Percentiles rank a stretch among this genome's conserved stretches.
These are phyloP conservation scores for Hemiscyllium ocellatum DNA, from an alignment of 2,113 vertebrate species.

Conservation along the genomic window DNA sequence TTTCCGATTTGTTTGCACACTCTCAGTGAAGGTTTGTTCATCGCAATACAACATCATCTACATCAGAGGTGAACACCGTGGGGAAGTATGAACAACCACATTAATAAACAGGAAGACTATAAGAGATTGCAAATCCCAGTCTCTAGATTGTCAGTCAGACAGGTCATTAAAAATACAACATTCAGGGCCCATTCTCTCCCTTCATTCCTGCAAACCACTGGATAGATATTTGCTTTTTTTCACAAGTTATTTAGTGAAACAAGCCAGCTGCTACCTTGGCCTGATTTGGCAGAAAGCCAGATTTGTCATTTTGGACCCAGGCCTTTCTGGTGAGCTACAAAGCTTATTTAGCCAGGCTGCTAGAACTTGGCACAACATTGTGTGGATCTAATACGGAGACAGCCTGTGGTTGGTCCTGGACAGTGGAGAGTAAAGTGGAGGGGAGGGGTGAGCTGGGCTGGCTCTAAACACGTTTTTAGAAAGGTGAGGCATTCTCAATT, in stretches of 20 bases:
- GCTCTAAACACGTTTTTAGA: background rate
- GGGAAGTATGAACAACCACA: background rate
- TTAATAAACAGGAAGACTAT: background rate
- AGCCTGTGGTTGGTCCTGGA: background rate
- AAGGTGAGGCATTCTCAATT: background rate
- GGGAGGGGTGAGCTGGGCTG: background rate
- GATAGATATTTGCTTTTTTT: background rate
- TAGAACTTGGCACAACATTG: background rate
- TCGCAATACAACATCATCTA: background rate
- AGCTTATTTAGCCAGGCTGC: background rate
- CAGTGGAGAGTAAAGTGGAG: background rate
- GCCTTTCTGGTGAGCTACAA: background rate
- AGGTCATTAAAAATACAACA: background rate
- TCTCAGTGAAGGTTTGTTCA: background rate
- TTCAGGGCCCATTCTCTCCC: background rate
- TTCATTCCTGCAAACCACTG: background rate
- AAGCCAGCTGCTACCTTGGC: background rate
- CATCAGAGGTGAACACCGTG: background rate
- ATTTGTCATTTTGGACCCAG: background rate
- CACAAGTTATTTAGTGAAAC: background rate
- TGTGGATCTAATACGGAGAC: background rate
- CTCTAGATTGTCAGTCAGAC: background rate
- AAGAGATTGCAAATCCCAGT: background rate
- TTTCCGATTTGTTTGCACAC: background rate
- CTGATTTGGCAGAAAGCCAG: background rate